phyloP scores from a whole-genome alignment of 2,888 invertebrate species.

The Euplexia lucipara region DNA sequence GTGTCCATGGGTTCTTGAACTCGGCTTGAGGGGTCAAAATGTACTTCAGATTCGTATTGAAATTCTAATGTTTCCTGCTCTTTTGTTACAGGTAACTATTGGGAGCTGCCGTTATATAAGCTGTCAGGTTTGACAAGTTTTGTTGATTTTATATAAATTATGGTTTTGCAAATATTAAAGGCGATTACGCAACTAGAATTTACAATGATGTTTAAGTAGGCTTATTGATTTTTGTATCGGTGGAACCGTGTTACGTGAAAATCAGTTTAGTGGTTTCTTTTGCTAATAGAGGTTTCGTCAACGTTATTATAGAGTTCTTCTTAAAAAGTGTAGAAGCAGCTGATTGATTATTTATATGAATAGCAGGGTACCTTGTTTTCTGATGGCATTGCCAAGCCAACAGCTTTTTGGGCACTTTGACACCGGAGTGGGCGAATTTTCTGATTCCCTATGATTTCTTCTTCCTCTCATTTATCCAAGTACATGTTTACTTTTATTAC shows the following conservation, averaged over 20 bases:
- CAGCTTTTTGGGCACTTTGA: too few relatives aligned
- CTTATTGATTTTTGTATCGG: slow-evolving; percentile 26
- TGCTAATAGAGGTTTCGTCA: neutral
- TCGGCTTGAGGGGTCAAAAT: slow-evolving; percentile 63
- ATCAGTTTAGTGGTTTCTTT: slow-evolving; percentile 5
- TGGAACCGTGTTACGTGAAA: slow-evolving; percentile 16
- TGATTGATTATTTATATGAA: too few relatives aligned
- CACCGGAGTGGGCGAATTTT: too few relatives aligned
- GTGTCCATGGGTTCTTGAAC: slow-evolving; percentile 69
- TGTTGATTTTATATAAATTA: slow-evolving; percentile 18
- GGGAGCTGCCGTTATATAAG: slow-evolving; percentile 43
- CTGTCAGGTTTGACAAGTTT: slow-evolving; percentile 52
- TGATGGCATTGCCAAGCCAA: too few relatives aligned
- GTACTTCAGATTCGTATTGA: slow-evolving; percentile 64
- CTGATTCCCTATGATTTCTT: too few relatives aligned
- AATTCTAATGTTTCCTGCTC: slow-evolving; percentile 65
- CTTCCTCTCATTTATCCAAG: too few relatives aligned
- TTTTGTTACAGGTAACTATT: slow-evolving; percentile 76
- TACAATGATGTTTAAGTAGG: slow-evolving; percentile 18
- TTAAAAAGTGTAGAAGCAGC: neutral
- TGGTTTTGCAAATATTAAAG: slow-evolving; percentile 31
- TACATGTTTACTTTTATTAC: too few relatives aligned
- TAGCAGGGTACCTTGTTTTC: too few relatives aligned
- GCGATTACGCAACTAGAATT: slow-evolving; percentile 33
- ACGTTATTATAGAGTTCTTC: neutral